Conservation (phyloP, 2,888 invertebrate species). For the Pterostichus madidus region DNA sequence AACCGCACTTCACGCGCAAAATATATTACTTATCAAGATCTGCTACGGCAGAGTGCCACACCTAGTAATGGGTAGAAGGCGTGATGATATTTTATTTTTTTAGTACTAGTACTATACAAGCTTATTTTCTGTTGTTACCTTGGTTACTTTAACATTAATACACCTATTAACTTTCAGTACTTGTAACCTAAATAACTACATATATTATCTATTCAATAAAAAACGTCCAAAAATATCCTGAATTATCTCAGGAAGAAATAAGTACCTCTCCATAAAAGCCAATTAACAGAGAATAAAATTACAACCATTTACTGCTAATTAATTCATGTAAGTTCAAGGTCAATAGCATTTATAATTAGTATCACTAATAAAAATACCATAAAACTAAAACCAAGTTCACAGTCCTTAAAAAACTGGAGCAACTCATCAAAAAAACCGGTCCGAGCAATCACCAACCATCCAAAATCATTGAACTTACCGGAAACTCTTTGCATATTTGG, state of each 20-base stretch:
- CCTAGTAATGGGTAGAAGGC: no score
- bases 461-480: constrained; percentile 78
- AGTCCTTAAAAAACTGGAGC: background rate
- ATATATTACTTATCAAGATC: no score
- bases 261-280: background rate
- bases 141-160: no score
- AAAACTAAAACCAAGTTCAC: background rate
- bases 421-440: constrained; percentile 4
- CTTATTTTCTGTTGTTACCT: no score
- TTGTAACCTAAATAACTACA: no score
- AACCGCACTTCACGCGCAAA: no score
- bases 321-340: constrained; percentile 1
- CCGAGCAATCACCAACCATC: background rate
- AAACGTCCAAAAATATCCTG: background rate
- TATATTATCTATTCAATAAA: background rate
- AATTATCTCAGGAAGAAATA: background rate
- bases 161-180: no score
- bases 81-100: no score
- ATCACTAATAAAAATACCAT: background rate
- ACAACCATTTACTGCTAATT: background rate
- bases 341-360: background rate
- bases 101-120: no score
- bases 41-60: no score
- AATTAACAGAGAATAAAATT: background rate
- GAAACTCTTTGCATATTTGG: constrained; percentile 89